Base-by-base conservation (phyloP, 2,797 vertebrate genomes). In the Cyclopterus lumpus region DNA sequence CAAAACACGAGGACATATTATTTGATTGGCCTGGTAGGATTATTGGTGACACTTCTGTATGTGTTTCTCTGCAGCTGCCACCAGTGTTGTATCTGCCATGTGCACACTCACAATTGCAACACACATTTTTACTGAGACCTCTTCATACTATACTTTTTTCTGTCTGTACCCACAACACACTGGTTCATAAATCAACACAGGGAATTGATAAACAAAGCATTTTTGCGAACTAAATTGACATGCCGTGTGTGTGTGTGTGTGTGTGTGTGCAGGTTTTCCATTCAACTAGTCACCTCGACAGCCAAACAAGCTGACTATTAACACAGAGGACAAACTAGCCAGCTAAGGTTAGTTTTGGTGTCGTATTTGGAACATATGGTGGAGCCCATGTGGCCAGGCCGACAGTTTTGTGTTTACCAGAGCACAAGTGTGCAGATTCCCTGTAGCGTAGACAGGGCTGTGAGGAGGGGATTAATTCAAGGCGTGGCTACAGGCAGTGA, bases 381-480 rank as follows among this genome's bases (percentile, higher is more conserved):
- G 18, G 48, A 77, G 71, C 36, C 67, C 73, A 70, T 83, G 81
- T 81, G 77, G 76, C 40, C 26, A 36, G 48, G 44, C 61, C 40
- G 54, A 57, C 73, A 74, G 71, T 69, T 70, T 42, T 73, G 51
- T 75, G 55, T 75, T 77, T n/a, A 76, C 59, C 5, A 53, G 46
- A 67, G 34, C 63, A 44, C 44, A 59, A 73, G 46, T 40, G 72
- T 65, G 49, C 20, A 44, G 80, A 82, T 67, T 75, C 59, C 70
- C 70, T 77, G 48, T 73, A 72, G 83, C 57, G 67, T 67, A 76
- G 79, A 80, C 30, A 8, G 68, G 24, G 57, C 57, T 81, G 51
- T 89, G 89, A 89, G 90, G 90, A 90, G 92, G 93, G 93, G 91
- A 91, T 90, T 78, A 63, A 61, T 82, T 67, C 61, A 59, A 92